Percentiles rank a stretch among this genome's conserved stretches.
Evolutionary conservation across 2,113 vertebrate species (phyloP).

Genomic region (Suricata suricatta): DNA sequence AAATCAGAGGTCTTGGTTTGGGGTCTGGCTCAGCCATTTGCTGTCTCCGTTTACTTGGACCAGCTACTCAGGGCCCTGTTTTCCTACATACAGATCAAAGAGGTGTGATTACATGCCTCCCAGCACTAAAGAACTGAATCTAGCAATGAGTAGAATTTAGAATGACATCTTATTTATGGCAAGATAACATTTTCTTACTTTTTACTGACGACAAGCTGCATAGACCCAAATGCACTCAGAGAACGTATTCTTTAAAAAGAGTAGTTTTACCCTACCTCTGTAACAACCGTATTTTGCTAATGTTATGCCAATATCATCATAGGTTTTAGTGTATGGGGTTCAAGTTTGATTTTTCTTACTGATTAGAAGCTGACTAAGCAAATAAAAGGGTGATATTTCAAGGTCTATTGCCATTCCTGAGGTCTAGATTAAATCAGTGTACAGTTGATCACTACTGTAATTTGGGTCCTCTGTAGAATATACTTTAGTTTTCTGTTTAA

Average conservation of each 20-base stretch:
- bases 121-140: neutral
- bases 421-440: conserved; percentile 46
- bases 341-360: neutral
- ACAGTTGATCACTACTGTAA: conserved; percentile 21
- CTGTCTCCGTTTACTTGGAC: conserved; percentile 44
- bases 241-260: neutral
- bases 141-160: neutral
- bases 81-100: neutral
- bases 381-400: conserved; percentile 50
- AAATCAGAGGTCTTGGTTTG: conserved; percentile 15
- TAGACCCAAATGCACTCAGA: neutral
- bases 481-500: conserved; percentile 43
- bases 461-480: conserved; percentile 42
- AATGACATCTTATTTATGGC: neutral
- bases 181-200: conserved; percentile 25
- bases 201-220: neutral
- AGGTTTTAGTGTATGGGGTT: neutral
- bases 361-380: conserved; percentile 42
- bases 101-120: neutral
- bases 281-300: neutral
- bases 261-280: neutral
- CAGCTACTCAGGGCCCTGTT: neutral
- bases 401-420: conserved; percentile 33
- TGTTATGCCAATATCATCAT: neutral
- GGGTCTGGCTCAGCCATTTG: conserved; percentile 26